Base-by-base conservation (phyloP, 2,797 vertebrate genomes). In the Gouania willdenowi region DNA sequence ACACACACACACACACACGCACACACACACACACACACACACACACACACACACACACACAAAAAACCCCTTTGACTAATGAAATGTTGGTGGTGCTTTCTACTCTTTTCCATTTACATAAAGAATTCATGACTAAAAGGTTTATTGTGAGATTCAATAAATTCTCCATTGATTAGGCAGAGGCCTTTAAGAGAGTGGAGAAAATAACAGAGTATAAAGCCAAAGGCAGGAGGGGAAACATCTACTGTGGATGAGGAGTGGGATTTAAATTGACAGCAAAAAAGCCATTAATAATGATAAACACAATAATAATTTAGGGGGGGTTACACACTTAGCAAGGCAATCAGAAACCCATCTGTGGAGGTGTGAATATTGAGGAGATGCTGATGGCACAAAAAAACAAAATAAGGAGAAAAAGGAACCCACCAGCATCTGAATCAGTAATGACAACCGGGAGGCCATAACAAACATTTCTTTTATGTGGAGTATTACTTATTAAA, bases 401-500 rank as follows among this genome's bases (percentile, higher is more conserved):
- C n/a, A n/a, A n/a, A n/a, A n/a, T n/a, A 37, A 49, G 27, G 27
- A 27, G 28, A 17, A 43, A n/a, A 18, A 11, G 20, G 23, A 39
- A 48, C 17, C 43, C 42, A 39, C 6, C 49, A 63, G 69, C 59
- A 55, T 66, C 53, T 83, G 81, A 83, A 87, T 87, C 48, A 65
- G 67, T 83, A 85, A 87, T 82, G 79, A 84, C 70, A 62, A 81
- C 75, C 34, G 59, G 71, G 73, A 77, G 75, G 64, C 77, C 64
- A 69, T 68, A 83, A 81, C 78, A 88, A 85, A 80, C 81, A 75
- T 56, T 58, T 71, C 73, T 79, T 87, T 86, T 77, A 87, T 87
- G 83, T 79, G 39, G 62, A 76, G 58, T 76, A 86, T 88, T 76
- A 88, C 68, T 87, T 87, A 88, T 88, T 89, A 87, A 90, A 83